Evolutionary conservation across 2,113 vertebrate species (phyloP).

Genomic region (Planiliza haematocheilus): DNA sequence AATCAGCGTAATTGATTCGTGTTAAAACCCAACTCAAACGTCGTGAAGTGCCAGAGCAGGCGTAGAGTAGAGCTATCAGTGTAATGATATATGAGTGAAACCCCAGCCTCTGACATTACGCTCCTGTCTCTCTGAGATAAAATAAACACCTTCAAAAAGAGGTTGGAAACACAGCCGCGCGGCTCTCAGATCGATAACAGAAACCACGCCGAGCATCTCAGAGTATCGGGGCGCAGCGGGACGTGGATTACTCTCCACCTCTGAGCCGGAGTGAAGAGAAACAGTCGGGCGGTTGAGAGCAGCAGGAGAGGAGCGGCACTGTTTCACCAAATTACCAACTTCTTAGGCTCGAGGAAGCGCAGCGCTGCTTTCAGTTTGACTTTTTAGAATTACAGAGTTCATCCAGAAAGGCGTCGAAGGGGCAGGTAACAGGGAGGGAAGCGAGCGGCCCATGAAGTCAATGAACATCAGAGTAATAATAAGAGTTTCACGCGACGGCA

Average conservation of each 20-base stretch:
- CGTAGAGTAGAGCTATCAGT: too few species aligned
- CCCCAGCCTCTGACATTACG: too few species aligned
- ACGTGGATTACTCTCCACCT: slow-evolving; percentile 8
- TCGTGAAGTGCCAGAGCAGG: too few species aligned
- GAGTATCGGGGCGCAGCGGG: slow-evolving; percentile 5
- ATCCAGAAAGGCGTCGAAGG: neutral
- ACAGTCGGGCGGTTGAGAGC: slow-evolving; percentile 3
- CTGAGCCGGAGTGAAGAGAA: neutral
- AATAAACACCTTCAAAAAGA: neutral
- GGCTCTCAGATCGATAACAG: slow-evolving; percentile 10
- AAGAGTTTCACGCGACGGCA: neutral
- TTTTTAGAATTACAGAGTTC: neutral
- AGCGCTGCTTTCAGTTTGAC: slow-evolving; percentile 1
- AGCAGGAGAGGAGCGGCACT: neutral
- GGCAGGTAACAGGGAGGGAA: neutral
- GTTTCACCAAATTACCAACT: slow-evolving; percentile 2
- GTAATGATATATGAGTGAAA: too few species aligned
- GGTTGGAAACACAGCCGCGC: neutral
- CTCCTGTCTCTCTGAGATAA: neutral
- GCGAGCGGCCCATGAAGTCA: neutral
- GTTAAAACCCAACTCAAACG: too few species aligned
- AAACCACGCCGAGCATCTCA: slow-evolving; percentile 17
- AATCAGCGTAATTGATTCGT: too few species aligned
- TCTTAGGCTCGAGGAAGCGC: slow-evolving; percentile 1
- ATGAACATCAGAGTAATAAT: neutral